Base-by-base conservation (phyloP, 2,888 invertebrate species). In the Drymonia ruficornis region DNA sequence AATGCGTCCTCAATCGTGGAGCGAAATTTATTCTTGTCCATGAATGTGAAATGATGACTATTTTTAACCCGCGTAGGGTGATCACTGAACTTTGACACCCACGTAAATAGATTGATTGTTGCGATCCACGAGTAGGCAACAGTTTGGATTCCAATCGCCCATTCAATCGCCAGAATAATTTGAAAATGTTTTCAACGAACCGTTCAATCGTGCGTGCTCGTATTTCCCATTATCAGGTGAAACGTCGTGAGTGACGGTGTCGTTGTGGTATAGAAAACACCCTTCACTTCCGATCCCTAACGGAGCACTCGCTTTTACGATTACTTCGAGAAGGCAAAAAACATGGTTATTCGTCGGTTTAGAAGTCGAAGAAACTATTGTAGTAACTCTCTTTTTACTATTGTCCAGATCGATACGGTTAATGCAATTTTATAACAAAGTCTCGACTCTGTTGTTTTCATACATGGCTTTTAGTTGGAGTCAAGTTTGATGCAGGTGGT, bases 21-120 rank as follows among this genome's bases (percentile, higher is more conserved):
- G 28, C 7, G 15, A 29, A 23, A 29, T 46, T 46, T 8, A 29
- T 38, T 44, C 44, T 13, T 19, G 31, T 16, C 42, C 31, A 43
- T 50, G 34, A 47, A 45, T 43, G 56, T 57, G 58, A 74, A 72
- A 70, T 76, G 68, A 69, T 73, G 67, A 61, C 73, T 81, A 79
- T 76, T 74, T 76, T 69, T 74, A 74, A 63, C 65, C 60, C 61
- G 68, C 63, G 57, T 70, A 66, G 73, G 80, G 75, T 80, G 75
- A 74, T 73, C 78, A 67, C 60, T 84, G 84, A 86, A 83, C 86
- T 85, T 79, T 81, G 83, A 81, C 85, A 80, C 78, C 76, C 74
- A 80, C 81, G 74, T 74, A 75, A 83, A 79, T 80, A 82, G 75
- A 79, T 72, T 74, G 65, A 74, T 72, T 70, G 66, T 70, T 60